phyloP scores from a whole-genome alignment of 1,140 invertebrate species.

The Pachypsylla venusta region DNA sequence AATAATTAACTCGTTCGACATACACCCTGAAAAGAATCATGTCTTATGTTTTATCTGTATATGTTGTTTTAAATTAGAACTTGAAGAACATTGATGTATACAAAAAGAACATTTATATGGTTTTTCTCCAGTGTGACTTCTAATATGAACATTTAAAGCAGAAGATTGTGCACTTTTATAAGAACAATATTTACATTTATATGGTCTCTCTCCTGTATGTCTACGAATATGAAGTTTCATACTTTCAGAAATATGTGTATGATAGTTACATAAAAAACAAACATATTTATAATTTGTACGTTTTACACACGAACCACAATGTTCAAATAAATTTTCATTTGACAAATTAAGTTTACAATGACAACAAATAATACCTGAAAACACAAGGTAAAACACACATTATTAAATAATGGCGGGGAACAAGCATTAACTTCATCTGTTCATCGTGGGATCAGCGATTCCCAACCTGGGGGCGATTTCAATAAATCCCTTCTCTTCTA shows the following conservation, averaged over 20 bases:
- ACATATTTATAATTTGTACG: constrained; percentile 3
- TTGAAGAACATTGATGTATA: neutral
- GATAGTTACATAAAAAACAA: neutral
- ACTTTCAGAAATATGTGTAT: neutral
- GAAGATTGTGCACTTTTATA: neutral
- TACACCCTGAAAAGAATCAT: too few species aligned
- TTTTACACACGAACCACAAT: too few species aligned
- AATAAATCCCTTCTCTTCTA: too few species aligned
- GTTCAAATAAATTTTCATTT: too few species aligned
- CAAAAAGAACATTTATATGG: neutral
- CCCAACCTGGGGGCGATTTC: too few species aligned
- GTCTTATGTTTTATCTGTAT: neutral
- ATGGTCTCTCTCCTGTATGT: neutral
- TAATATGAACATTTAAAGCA: neutral
- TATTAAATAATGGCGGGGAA: too few species aligned
- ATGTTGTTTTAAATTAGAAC: neutral
- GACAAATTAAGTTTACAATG: too few species aligned
- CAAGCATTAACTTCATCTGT: too few species aligned
- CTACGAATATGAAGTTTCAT: neutral
- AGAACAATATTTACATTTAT: neutral
- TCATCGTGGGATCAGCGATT: too few species aligned
- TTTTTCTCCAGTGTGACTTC: neutral
- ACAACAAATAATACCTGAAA: too few species aligned
- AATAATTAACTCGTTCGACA: too few species aligned
- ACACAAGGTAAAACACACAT: too few species aligned